phyloP scores from a whole-genome alignment of 1,140 invertebrate genomes.

The Temnothorax curvispinosus region DNA sequence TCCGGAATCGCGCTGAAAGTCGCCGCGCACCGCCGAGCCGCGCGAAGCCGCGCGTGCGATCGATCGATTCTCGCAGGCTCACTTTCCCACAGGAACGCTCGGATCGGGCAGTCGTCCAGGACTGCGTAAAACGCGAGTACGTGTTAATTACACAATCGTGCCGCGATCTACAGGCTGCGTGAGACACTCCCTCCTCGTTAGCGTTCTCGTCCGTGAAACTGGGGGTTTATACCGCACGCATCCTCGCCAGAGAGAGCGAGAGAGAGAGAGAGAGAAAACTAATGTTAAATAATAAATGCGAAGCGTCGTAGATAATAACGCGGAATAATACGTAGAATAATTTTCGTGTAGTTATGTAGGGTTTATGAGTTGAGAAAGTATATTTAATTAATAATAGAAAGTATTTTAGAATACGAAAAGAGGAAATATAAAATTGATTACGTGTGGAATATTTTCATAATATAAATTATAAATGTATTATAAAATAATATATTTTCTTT shows the following conservation, averaged over 20 bases:
- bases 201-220: neutral
- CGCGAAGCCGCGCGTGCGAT: too few relatives aligned
- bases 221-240: neutral
- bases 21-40: neutral
- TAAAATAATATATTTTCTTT: neutral
- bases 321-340: neutral
- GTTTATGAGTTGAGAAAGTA: neutral
- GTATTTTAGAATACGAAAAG: neutral
- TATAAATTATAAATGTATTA: neutral
- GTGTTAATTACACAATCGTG: constrained; percentile 37
- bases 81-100: constrained; percentile 30
- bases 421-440: neutral
- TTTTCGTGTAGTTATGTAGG: neutral
- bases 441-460: neutral
- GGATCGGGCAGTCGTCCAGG: neutral
- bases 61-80: constrained; percentile 37
- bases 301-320: neutral
- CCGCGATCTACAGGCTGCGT: neutral
- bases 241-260: neutral
- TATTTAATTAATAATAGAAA: neutral
- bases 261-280: neutral
- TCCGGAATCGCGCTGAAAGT: neutral
- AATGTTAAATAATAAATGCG: neutral
- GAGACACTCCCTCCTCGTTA: neutral
- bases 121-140: constrained; percentile 3